phyloP scores from a whole-genome alignment of 2,888 invertebrate species.

The Eudemis profundana region DNA sequence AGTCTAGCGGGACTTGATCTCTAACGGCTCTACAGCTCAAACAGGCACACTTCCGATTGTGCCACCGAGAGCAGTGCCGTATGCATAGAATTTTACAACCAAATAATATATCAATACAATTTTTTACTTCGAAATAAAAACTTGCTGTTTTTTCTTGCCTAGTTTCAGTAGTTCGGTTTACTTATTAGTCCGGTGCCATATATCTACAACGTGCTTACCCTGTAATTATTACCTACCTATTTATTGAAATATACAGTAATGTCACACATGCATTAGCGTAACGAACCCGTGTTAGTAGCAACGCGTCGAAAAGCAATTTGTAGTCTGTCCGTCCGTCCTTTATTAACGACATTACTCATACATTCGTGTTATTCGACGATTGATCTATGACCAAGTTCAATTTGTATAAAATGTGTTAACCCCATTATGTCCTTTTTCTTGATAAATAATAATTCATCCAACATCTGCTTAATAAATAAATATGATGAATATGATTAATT shows the following conservation, averaged over 20 bases:
- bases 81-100: no score
- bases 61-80: no score
- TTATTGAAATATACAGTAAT: slow-evolving; percentile 23
- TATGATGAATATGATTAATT: not conserved
- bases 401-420: slow-evolving; percentile 18
- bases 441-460: not conserved
- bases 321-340: slow-evolving; percentile 31
- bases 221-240: no score
- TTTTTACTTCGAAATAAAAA: no score
- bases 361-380: slow-evolving; percentile 27
- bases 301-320: slow-evolving; percentile 35
- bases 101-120: no score
- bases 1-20: no score
- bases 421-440: slow-evolving; percentile 8
- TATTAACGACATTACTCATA: slow-evolving; percentile 28
- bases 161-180: no score
- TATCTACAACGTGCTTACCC: no score
- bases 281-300: slow-evolving; percentile 30
- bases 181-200: no score
- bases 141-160: no score
- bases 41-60: no score
- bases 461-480: slow-evolving; percentile 2
- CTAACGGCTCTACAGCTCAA: no score
- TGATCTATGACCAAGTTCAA: slow-evolving; percentile 33
- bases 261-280: slow-evolving; percentile 27